Evolutionary conservation across 2,113 vertebrate genomes (phyloP).

Genomic region (human (Homo sapiens)): GRCh38 chr12:79528001-79528500

Average conservation of each 20-base stretch:
- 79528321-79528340: neutral
- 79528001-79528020: slow-evolving; percentile 10
- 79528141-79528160: neutral
- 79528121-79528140: neutral
- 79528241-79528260: neutral
- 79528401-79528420: neutral
- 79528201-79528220: neutral
- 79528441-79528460: neutral
- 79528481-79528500: neutral
- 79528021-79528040: neutral
- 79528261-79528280: neutral
- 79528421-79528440: neutral
- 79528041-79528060: neutral
- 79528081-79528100: neutral
- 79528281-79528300: neutral
- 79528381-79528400: neutral
- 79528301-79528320: neutral
- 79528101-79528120: neutral
- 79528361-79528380: slow-evolving; percentile 9
- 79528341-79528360: neutral
- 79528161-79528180: neutral
- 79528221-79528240: neutral
- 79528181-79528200: neutral
- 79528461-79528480: neutral
- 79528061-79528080: neutral